Conservation (phyloP, 1,140 invertebrate genomes). For the Drepana arcuata region DNA sequence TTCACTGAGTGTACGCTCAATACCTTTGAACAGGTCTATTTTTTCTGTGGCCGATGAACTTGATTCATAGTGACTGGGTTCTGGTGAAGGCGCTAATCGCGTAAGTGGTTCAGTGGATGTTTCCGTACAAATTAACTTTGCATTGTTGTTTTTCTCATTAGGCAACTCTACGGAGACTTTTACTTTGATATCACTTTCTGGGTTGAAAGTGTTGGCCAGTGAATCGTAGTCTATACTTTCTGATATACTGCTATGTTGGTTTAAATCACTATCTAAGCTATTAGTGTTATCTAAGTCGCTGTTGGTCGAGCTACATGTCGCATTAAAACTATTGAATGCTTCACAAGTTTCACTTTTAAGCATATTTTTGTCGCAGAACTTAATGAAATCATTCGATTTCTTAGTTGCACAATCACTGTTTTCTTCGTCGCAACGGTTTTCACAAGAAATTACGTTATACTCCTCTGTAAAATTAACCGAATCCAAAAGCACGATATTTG, state of each 20-base stretch:
- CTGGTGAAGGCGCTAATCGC: slow-evolving; percentile 37
- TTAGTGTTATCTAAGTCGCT: slow-evolving; percentile 43
- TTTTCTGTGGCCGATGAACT: slow-evolving; percentile 36
- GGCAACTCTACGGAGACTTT: slow-evolving; percentile 47
- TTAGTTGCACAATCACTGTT: slow-evolving; percentile 22
- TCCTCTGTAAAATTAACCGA: slow-evolving; percentile 49
- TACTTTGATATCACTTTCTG: slow-evolving; percentile 50
- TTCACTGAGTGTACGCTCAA: slow-evolving; percentile 69
- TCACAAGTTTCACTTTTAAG: slow-evolving; percentile 56
- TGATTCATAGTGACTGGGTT: slow-evolving; percentile 30
- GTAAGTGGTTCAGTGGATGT: slow-evolving; percentile 17
- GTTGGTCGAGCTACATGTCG: slow-evolving; percentile 36
- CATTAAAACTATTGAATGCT: slow-evolving; percentile 59
- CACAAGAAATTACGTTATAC: slow-evolving; percentile 39
- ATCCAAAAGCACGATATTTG: slow-evolving; percentile 45
- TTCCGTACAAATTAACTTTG: slow-evolving; percentile 23
- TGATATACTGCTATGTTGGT: slow-evolving; percentile 33
- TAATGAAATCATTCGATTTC: slow-evolving; percentile 37
- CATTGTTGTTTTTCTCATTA: slow-evolving; percentile 24
- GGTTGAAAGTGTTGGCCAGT: slow-evolving; percentile 39
- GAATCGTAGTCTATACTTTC: slow-evolving; percentile 53
- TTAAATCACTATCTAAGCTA: slow-evolving; percentile 35
- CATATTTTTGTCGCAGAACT: slow-evolving; percentile 61
- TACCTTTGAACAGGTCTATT: slow-evolving; percentile 70
- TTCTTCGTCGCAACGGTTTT: slow-evolving; percentile 25